phyloP scores from a whole-genome alignment of 2,113 vertebrate genomes.

The Amblyopsis rosae region DNA sequence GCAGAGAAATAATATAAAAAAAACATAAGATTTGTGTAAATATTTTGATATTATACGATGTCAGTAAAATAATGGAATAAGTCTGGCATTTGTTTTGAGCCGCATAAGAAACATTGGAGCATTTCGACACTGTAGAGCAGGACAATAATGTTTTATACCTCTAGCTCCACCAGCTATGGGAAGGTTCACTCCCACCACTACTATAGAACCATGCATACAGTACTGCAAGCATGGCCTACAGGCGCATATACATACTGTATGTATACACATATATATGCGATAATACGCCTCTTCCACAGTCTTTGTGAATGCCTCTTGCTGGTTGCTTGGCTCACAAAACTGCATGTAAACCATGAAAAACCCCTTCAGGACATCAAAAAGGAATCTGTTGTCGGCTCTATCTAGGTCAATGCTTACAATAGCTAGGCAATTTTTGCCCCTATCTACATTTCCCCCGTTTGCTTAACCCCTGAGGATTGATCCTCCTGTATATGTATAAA shows the following conservation, averaged over 20 bases:
- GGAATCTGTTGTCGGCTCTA: slow-evolving; percentile 76
- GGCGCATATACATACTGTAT: slow-evolving; percentile 5
- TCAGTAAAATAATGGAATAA: not conserved
- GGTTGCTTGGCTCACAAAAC: slow-evolving; percentile 68
- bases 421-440: slow-evolving; percentile 63
- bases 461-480: slow-evolving; percentile 62
- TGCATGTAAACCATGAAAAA: slow-evolving; percentile 75
- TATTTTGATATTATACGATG: not conserved
- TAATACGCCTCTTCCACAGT: slow-evolving; percentile 27
- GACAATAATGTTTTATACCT: slow-evolving; percentile 16
- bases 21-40: not conserved
- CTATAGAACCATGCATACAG: slow-evolving; percentile 36
- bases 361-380: slow-evolving; percentile 76
- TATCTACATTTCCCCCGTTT: slow-evolving; percentile 39
- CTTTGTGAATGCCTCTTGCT: slow-evolving; percentile 62
- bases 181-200: slow-evolving; percentile 53
- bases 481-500: slow-evolving; percentile 57
- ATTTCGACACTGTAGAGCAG: not conserved
- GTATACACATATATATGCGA: slow-evolving; percentile 19
- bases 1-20: no score
- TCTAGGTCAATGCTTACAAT: slow-evolving; percentile 81
- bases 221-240: slow-evolving; percentile 42
- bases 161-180: slow-evolving; percentile 40
- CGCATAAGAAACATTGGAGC: not conserved
- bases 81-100: not conserved